phyloP scores from a whole-genome alignment of 2,888 invertebrate genomes.

The Gari tellinella region DNA sequence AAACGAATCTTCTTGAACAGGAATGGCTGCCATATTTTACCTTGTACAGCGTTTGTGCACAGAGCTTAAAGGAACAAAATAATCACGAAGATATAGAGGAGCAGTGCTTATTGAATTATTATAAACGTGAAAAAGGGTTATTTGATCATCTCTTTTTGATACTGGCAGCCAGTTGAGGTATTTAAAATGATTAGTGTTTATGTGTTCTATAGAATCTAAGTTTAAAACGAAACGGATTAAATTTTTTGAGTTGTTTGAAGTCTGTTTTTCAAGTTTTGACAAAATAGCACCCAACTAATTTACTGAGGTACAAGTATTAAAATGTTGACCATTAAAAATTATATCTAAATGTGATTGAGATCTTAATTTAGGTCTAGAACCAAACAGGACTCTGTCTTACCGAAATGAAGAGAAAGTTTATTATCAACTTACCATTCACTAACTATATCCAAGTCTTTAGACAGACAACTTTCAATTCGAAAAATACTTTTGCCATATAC shows the following conservation, averaged over 20 bases:
- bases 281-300: no score
- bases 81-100: neutral
- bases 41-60: neutral
- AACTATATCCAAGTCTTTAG: no score
- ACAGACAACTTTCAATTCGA: no score
- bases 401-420: no score
- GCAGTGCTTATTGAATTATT: neutral
- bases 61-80: constrained; percentile 5
- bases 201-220: constrained; percentile 2
- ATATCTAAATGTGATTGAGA: no score
- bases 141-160: constrained; percentile 7
- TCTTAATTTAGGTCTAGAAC: no score
- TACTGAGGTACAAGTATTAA: no score
- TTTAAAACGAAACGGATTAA: constrained; percentile 6
- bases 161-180: constrained; percentile 7
- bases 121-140: constrained; percentile 3
- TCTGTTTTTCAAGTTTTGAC: constrained; percentile 1
- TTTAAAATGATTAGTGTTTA: constrained; percentile 1
- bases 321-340: no score
- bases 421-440: no score
- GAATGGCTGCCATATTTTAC: neutral
- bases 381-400: no score
- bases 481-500: no score
- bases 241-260: constrained; percentile 4
- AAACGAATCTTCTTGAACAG: neutral